These are phyloP conservation scores for Archivesica marissinica DNA, from an alignment of 1,140 invertebrate species.

Conservation along the genomic window DNA sequence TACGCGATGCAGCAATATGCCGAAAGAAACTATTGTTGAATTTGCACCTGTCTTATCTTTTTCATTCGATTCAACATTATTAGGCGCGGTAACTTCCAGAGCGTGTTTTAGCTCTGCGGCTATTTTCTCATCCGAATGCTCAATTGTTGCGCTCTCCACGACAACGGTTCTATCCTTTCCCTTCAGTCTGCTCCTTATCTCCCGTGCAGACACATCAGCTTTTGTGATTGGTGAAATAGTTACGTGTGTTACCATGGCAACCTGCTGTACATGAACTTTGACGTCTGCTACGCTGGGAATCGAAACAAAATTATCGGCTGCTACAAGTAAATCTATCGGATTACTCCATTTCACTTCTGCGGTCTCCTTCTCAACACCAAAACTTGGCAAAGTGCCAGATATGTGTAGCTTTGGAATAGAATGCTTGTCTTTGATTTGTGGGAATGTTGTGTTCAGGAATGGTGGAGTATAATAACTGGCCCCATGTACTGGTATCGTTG, in stretches of 20 bases:
- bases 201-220: slow-evolving; percentile 89
- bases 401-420: slow-evolving; percentile 75
- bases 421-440: slow-evolving; percentile 60
- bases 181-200: slow-evolving; percentile 87
- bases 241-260: slow-evolving; percentile 86
- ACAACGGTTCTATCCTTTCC: slow-evolving; percentile 61
- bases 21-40: slow-evolving; percentile 48
- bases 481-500: slow-evolving; percentile 73
- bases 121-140: neutral
- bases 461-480: slow-evolving; percentile 83
- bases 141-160: neutral
- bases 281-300: slow-evolving; percentile 89
- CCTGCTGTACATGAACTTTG: slow-evolving; percentile 87
- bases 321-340: slow-evolving; percentile 80
- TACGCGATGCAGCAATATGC: slow-evolving; percentile 65
- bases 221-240: slow-evolving; percentile 88
- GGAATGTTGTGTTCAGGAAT: slow-evolving; percentile 71
- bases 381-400: slow-evolving; percentile 13
- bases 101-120: slow-evolving; percentile 10
- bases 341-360: slow-evolving; percentile 82
- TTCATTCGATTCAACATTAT: neutral
- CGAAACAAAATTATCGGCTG: slow-evolving; percentile 86
- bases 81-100: neutral
- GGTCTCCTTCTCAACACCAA: slow-evolving; percentile 32
- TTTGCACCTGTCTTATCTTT: slow-evolving; percentile 61